These are phyloP conservation scores for Gyps fulvus DNA, from an alignment of 2,113 vertebrate species.

Conservation along the genomic window DNA sequence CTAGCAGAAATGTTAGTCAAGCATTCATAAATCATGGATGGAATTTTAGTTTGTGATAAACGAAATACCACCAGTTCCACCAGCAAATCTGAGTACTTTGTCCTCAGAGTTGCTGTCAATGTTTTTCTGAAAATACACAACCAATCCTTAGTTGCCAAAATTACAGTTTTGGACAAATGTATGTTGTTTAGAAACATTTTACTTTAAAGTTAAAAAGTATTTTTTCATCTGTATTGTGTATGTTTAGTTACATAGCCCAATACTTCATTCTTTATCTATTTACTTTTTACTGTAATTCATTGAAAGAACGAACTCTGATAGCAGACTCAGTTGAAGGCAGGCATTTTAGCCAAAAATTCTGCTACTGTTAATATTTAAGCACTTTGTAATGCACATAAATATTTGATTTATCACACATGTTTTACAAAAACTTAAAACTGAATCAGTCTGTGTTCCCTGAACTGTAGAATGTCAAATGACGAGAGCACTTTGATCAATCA, in stretches of 20 bases:
- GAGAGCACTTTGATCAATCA: neutral
- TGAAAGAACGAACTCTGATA: neutral
- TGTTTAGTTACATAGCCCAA: neutral
- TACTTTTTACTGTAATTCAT: neutral
- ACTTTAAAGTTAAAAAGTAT: neutral
- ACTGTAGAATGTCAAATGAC: neutral
- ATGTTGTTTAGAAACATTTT: neutral
- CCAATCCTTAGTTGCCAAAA: constrained; percentile 6
- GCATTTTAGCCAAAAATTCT: constrained; percentile 38
- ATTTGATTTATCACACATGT: constrained; percentile 8
- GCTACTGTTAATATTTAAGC: constrained; percentile 31
- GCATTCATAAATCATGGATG: neutral
- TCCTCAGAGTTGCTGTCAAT: constrained; percentile 35
- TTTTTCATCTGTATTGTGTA: neutral
- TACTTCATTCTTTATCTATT: neutral
- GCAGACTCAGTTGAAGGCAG: constrained; percentile 20
- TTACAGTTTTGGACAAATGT: neutral
- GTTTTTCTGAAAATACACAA: constrained; percentile 1
- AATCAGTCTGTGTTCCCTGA: constrained; percentile 35
- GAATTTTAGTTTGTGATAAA: constrained; percentile 1
- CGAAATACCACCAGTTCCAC: neutral
- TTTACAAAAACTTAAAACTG: constrained; percentile 13
- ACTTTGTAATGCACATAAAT: neutral
- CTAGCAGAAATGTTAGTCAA: constrained; percentile 27
- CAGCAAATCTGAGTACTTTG: constrained; percentile 7